phyloP scores from a whole-genome alignment of 1,140 invertebrate species.

The Pemphigus obesinymphae region DNA sequence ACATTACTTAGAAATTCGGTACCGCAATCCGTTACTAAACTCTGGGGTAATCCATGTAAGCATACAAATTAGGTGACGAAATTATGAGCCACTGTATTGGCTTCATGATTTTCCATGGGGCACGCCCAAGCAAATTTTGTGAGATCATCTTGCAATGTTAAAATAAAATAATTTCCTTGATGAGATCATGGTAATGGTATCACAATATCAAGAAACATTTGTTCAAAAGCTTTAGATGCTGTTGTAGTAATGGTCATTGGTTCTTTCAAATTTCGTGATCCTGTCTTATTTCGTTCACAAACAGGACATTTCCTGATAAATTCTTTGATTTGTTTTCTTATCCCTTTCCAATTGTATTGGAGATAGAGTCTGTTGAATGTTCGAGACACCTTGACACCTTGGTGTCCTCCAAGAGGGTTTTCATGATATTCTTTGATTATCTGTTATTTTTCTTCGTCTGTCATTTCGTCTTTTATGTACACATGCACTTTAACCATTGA shows the following conservation, averaged over 20 bases:
- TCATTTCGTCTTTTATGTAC: neutral
- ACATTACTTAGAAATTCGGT: too few species aligned
- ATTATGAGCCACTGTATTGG: slow-evolving; percentile 46
- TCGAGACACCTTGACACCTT: slow-evolving; percentile 15
- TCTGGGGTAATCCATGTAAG: too few species aligned
- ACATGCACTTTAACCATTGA: neutral
- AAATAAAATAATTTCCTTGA: neutral
- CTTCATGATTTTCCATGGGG: slow-evolving; percentile 49
- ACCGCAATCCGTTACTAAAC: too few species aligned
- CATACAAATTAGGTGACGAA: neutral
- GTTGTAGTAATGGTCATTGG: neutral
- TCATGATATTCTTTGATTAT: slow-evolving; percentile 29
- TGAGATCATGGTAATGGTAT: too few species aligned
- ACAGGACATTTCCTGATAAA: too few species aligned
- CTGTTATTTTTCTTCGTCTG: neutral
- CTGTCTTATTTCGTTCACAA: slow-evolving; percentile 42
- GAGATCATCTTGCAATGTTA: neutral
- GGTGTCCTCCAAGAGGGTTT: neutral
- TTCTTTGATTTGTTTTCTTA: too few species aligned
- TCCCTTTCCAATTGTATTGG: too few species aligned
- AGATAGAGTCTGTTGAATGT: neutral
- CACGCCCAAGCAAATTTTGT: slow-evolving; percentile 43
- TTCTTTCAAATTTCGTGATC: neutral
- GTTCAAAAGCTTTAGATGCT: neutral
- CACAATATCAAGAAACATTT: neutral